A percentile compares a stretch with the other conserved stretches of the same genome.
phyloP scores from a whole-genome alignment of 2,797 vertebrate genomes.

The Echeneis naucrates region DNA sequence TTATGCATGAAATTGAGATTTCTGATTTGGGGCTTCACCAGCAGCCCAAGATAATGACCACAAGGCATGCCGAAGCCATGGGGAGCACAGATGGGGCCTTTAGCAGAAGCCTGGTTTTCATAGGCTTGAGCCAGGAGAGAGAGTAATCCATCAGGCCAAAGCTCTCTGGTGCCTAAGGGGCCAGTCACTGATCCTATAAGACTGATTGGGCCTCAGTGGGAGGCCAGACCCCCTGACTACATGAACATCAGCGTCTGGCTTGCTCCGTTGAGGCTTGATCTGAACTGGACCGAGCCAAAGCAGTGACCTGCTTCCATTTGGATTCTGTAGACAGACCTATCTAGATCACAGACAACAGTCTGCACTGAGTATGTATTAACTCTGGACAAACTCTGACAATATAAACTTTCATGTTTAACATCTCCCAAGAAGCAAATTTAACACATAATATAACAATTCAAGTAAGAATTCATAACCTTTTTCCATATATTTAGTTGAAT shows the following conservation, averaged over 20 bases:
- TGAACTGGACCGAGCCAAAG: constrained; percentile 69
- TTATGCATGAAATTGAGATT: constrained; percentile 29
- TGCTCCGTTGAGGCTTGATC: constrained; percentile 77
- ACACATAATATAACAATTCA: constrained; percentile 8
- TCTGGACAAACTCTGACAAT: constrained; percentile 17
- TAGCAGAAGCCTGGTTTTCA: constrained; percentile 64
- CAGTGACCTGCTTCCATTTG: constrained; percentile 81
- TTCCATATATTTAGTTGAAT: constrained; percentile 7
- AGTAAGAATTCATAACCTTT: constrained; percentile 12
- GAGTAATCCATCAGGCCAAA: constrained; percentile 83
- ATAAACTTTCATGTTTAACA: constrained; percentile 29
- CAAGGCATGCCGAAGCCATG: constrained; percentile 68
- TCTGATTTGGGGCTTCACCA: constrained; percentile 69
- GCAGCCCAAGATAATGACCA: constrained; percentile 68
- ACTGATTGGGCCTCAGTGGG: constrained; percentile 81
- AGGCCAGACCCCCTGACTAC: constrained; percentile 74
- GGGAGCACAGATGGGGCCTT: constrained; percentile 81
- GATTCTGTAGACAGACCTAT: constrained; percentile 51
- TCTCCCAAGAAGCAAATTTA: constrained; percentile 13
- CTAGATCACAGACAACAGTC: constrained; percentile 62
- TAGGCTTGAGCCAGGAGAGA: constrained; percentile 76
- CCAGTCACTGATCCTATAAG: constrained; percentile 79
- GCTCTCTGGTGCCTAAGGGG: constrained; percentile 70
- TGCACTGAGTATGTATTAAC: constrained; percentile 31
- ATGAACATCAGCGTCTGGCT: constrained; percentile 77